Base-by-base conservation (phyloP, 2,113 vertebrate species). In the Formicarius rufipectus region DNA sequence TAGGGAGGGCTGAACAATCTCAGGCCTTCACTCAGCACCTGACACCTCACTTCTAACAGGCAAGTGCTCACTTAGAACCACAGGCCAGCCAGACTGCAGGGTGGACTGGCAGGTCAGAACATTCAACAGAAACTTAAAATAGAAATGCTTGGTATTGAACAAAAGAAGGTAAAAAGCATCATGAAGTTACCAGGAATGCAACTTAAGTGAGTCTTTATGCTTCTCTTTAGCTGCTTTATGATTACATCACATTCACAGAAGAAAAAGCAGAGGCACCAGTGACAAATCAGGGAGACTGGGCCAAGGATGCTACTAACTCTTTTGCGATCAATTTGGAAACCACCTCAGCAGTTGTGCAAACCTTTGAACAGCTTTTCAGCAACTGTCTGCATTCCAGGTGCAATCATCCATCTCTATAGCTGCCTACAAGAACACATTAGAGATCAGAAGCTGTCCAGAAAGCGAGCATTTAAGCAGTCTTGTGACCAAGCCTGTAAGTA, bases 21-120 rank as follows among this genome's bases (percentile, higher is more conserved):
- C 30, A 62, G 84, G 75, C 89, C 87, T 62, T 95, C 77, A 17
- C 88, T 91, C 94, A 42, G 80, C 91, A 90, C 64, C 79, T 64
- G 85, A 15, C 20, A 3, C 52, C n/a, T 45, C 31, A 39, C 37
- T 93, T 75, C 50, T 84, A 77, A 69, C 52, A 19, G 9, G 7
- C 30, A 24, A 35, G 24, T 1, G 18, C 60, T 81, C 69, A 4
- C 40, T 67, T 6, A 1, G 5, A 76, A 17, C 16, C n/a, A 4
- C 19, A 4, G 8, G 63, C 33, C 63, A 53, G 40, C 8, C 44
- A n/a, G 42, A 7, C 59, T 19, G 17, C 33, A 40, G 37, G 9
- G 21, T 2, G 6, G 40, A 25, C 33, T 17, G 31, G 45, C 13
- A 28, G 18, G 19, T 22, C 68, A 25, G 12, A 79, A 47, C 25